Percentiles rank a stretch among this genome's conserved stretches.
Conservation (phyloP, 2,797 vertebrate species). For the Lagodon rhomboides region DNA sequence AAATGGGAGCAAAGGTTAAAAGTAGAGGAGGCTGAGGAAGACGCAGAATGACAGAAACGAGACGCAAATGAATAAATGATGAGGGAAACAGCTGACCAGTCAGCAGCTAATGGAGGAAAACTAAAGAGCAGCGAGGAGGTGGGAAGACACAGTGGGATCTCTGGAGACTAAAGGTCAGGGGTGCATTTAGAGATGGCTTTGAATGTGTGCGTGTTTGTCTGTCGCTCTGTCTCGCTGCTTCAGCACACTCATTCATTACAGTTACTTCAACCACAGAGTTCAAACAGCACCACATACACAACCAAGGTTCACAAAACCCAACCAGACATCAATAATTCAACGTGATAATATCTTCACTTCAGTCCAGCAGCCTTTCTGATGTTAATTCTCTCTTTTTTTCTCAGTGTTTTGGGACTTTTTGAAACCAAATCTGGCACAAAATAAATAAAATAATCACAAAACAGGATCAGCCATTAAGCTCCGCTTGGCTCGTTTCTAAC, state of each 20-base stretch:
- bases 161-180: constrained; percentile 53
- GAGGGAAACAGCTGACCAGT: constrained; percentile 58
- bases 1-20: constrained; percentile 30
- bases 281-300: constrained; percentile 22
- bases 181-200: constrained; percentile 18
- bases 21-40: constrained; percentile 2
- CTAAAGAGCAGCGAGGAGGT: constrained; percentile 28
- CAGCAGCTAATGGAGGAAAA: constrained; percentile 52
- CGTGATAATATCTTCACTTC: not conserved
- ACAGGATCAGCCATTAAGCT: not conserved
- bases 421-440: not conserved
- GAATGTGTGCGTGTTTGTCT: constrained; percentile 38
- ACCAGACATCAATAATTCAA: constrained; percentile 27
- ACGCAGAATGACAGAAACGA: constrained; percentile 24
- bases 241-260: constrained; percentile 36
- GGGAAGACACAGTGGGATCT: constrained; percentile 17
- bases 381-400: not conserved
- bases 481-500: not conserved
- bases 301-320: constrained; percentile 10
- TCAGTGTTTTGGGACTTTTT: not conserved
- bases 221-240: constrained; percentile 22
- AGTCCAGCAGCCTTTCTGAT: not conserved
- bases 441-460: not conserved
- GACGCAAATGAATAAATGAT: constrained; percentile 67
- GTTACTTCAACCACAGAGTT: not conserved